Evolutionary conservation across 2,888 invertebrate species (phyloP), one percentile per base, ranked within the genome.

Genomic region (Lymantria monacha): DNA sequence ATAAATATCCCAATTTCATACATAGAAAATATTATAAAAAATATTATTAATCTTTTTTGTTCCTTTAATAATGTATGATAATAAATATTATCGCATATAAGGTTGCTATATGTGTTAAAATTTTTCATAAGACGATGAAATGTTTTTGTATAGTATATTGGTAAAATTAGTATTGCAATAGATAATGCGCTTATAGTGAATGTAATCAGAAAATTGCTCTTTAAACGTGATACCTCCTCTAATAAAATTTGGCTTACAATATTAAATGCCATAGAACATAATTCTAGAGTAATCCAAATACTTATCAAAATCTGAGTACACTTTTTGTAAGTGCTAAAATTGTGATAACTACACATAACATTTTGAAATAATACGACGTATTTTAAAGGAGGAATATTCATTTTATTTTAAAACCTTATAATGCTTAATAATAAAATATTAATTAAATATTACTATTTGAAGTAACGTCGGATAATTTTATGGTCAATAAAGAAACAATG

Each of bases 331-430:
- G 5, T 38, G 0, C 10, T 30, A 48, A 61, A 63, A 47, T 73
- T 75, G 51, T 69, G 63, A 38, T 67, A 68, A 0, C 72, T 46
- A 2, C 66, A 46, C 7, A 64, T 46, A 10, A 59, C 3, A 48
- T 64, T 70, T 61, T 70, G 69, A 9, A 65, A 31, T 38, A 51
- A 43, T 30, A 64, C 41, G 31, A 67, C 11, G 44, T 53, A 52
- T 49, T 59, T 54, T 30, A 69, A 42, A 7, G 66, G 55, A 37
- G 48, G 53, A n/a, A 61, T 47, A 51, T 60, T 56, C 57, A 69
- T 59, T 22, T 22, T 22, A n/a, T 22, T 22, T 22, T 22, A 3
- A 22, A 22, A 5, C 22, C 5, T 22, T n/a, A 22, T 22, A 3
- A 22, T 3, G 22, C 5, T 22, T 22, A 22, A 22, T 22, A n/a